Evolutionary conservation across 1,140 invertebrate species (phyloP), one percentile per base, ranked within the genome.

Genomic region (Dinoponera quadriceps): DNA sequence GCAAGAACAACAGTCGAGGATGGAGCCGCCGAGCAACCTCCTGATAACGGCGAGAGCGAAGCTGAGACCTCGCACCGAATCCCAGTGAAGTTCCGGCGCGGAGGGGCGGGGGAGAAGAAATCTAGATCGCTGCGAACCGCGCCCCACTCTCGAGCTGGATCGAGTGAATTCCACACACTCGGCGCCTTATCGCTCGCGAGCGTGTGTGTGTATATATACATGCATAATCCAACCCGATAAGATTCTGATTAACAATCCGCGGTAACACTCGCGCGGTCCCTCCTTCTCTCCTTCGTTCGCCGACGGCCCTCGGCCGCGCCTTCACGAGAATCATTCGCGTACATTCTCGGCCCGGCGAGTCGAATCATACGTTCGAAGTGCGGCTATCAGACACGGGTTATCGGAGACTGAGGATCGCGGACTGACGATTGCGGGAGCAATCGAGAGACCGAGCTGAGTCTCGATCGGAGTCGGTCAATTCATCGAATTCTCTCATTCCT

Each of bases 11-110:
- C 92, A 91, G 60, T 66, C 75, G 18, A 84, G 73, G 44, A 84
- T 1, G 27, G 93, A 94, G 44, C 88, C 91, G n/a, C 91, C 92
- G 49, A 94, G 55, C 49, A 88, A 94, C 84, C 93, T 91, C n/a
- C 68, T 94, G 72, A 88, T 91, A n/a, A 94, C 92, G 3, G 94
- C 94, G 20, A 93, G 94, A 83, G 93, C 94, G 29, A 94, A 93
- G 73, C 90, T 94, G 84, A 90, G 93, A 84, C 88, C 93, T 29
- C 92, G 92, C 84, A 92, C 89, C 22, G 94, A 94, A 82, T 94
- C 93, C 0, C 93, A 94, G 66, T 94, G 91, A 94, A 87, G 54
- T 25, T 18, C 13, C 1, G 38, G 2, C 14, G 27, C 22, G 5
- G 27, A 22, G 11, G 20, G 20, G 22, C 3, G 59, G 11, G 5